Evolutionary conservation across 2,113 vertebrate genomes (phyloP).

Genomic region (Sapayoa aenigma): DNA sequence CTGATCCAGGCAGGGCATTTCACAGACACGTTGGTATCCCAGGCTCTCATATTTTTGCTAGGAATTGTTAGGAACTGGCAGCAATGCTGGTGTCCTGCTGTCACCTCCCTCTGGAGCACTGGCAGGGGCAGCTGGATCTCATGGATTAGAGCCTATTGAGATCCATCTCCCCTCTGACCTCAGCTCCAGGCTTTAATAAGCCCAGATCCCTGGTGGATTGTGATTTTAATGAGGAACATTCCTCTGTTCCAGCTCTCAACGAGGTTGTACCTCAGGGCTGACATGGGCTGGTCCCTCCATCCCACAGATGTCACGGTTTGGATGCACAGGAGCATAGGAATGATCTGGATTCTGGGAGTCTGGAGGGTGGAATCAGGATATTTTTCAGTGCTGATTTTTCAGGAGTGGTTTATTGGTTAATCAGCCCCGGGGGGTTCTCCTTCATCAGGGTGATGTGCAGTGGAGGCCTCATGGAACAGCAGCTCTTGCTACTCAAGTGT

Average conservation of each 20-base stretch:
- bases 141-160: not conserved
- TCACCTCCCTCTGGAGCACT: not conserved
- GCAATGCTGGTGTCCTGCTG: not conserved
- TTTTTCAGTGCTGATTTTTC: not conserved
- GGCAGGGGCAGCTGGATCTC: not conserved
- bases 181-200: not conserved
- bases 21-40: rapidly evolving
- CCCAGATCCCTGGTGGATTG: not conserved
- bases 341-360: not conserved
- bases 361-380: not conserved
- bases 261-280: not conserved
- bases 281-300: not conserved
- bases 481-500: not conserved
- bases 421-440: not conserved
- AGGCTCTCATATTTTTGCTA: not conserved
- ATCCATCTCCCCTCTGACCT: not conserved
- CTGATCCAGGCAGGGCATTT: not conserved
- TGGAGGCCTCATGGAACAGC: not conserved
- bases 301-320: not conserved
- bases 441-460: not conserved
- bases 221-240: not conserved
- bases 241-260: not conserved
- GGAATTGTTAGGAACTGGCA: not conserved
- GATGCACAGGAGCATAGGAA: not conserved
- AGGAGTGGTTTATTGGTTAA: not conserved